phyloP scores from a whole-genome alignment of 2,113 vertebrate species.

The Xiphias gladius region DNA sequence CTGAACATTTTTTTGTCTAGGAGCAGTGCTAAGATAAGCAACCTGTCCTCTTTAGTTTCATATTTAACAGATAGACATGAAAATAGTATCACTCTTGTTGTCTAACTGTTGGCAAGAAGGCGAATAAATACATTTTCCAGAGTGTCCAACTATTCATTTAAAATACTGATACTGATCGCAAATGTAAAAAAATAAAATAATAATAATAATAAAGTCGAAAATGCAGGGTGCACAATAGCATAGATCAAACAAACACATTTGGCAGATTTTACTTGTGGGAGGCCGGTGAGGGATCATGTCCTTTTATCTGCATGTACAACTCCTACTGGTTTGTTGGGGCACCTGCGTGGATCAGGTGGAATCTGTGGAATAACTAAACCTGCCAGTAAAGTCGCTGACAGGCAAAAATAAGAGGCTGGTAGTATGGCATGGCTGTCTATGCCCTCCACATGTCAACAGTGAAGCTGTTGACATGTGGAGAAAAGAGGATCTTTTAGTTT shows the following conservation, averaged over 20 bases:
- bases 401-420: not conserved
- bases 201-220: not conserved
- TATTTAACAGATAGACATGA: too few species aligned
- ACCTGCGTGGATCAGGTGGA: not conserved
- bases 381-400: not conserved
- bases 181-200: not conserved
- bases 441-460: not conserved
- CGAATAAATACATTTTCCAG: not conserved
- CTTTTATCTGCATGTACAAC: not conserved
- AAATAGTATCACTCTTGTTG: too few species aligned
- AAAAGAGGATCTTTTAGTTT: not conserved
- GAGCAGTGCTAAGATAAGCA: too few species aligned
- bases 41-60: too few species aligned
- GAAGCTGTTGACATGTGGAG: not conserved
- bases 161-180: too few species aligned
- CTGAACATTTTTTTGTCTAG: too few species aligned
- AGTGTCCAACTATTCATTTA: not conserved
- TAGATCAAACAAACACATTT: not conserved
- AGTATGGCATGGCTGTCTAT: not conserved
- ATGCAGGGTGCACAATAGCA: not conserved
- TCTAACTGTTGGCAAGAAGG: too few species aligned
- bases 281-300: not conserved
- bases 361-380: not conserved
- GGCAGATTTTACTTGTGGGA: not conserved
- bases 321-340: not conserved